These are phyloP conservation scores for Neosilurus mollespiculum DNA, from an alignment of 2,797 vertebrate species.

Conservation along the genomic window DNA sequence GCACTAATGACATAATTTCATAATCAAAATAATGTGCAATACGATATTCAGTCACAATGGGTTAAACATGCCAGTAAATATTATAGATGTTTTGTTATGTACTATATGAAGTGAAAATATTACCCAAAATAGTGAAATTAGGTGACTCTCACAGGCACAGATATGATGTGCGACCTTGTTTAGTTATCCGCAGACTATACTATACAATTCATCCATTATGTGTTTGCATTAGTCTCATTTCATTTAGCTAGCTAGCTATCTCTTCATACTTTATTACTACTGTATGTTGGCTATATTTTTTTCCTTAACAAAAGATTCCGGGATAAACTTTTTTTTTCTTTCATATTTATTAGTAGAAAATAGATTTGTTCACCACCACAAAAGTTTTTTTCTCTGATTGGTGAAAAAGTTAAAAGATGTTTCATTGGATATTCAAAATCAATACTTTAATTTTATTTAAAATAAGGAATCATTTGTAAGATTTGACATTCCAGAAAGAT, in stretches of 20 bases:
- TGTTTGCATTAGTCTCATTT: background rate
- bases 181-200: background rate
- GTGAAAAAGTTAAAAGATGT: too few species aligned
- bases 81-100: background rate
- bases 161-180: background rate
- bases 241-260: background rate
- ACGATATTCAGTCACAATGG: background rate
- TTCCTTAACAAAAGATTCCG: too few species aligned
- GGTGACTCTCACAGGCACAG: background rate
- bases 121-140: background rate
- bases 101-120: background rate
- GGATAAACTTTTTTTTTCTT: background rate
- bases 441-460: too few species aligned
- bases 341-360: background rate
- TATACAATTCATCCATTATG: background rate
- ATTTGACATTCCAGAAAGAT: too few species aligned
- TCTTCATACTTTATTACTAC: background rate
- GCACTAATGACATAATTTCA: background rate
- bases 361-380: background rate
- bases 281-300: too few species aligned
- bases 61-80: background rate
- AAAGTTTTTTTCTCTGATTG: too few species aligned
- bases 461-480: too few species aligned
- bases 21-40: background rate
- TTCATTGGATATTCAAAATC: too few species aligned